These are phyloP conservation scores for Carettochelys insculpta DNA, from an alignment of 2,113 vertebrate species.

Conservation along the genomic window DNA sequence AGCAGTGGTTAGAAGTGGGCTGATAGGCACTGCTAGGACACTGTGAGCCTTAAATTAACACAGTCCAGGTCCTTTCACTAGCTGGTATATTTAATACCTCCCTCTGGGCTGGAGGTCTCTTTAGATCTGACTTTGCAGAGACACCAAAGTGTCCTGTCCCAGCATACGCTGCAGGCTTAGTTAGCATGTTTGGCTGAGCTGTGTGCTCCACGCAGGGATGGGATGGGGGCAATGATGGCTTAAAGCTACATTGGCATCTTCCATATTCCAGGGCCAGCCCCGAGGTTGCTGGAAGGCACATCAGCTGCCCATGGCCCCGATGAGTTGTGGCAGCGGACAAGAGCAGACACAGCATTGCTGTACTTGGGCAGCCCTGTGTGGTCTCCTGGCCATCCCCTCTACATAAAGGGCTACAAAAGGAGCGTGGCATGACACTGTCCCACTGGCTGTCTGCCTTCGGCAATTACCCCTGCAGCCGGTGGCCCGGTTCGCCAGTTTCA, in stretches of 20 bases:
- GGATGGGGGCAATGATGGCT: conserved; percentile 47
- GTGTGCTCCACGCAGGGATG: conserved; percentile 11
- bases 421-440: not conserved
- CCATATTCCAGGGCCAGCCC: conserved; percentile 48
- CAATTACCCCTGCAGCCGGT: conserved; percentile 2
- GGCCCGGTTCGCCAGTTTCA: not conserved
- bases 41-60: not conserved
- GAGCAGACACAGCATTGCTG: not conserved
- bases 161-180: conserved; percentile 3
- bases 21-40: not conserved
- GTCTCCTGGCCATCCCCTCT: not conserved
- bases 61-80: not conserved
- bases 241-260: conserved; percentile 55
- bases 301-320: conserved; percentile 8
- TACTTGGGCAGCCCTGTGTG: not conserved
- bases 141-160: conserved; percentile 23
- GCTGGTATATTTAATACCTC: conserved; percentile 40
- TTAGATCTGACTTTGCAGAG: conserved; percentile 2
- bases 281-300: not conserved
- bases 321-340: not conserved
- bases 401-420: conserved; percentile 1
- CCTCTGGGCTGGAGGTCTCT: too few relatives aligned
- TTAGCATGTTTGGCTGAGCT: conserved; percentile 8
- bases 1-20: not conserved
- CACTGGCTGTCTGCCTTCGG: accelerated